Conservation (phyloP, 2,888 invertebrate species). For the Ectemnius continuus region DNA sequence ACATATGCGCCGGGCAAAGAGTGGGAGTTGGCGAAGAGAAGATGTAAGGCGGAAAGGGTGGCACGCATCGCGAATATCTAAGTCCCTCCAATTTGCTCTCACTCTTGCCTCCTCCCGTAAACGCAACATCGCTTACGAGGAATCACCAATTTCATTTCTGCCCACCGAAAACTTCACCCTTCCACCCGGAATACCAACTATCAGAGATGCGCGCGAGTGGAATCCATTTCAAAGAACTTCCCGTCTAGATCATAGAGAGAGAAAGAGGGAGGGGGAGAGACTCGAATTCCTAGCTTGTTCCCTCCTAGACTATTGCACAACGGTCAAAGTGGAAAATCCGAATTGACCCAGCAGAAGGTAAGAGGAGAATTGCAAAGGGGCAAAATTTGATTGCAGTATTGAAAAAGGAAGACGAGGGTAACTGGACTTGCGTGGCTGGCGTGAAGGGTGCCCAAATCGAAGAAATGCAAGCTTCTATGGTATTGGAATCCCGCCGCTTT, state of each 20-base stretch:
- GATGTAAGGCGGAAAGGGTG: slow-evolving; percentile 30
- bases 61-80: slow-evolving; percentile 41
- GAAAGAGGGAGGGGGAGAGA: too few relatives aligned
- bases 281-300: too few relatives aligned
- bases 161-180: slow-evolving; percentile 39
- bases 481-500: not conserved
- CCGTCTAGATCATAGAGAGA: too few relatives aligned
- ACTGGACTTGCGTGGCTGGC: slow-evolving; percentile 63
- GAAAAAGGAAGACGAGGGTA: slow-evolving; percentile 49
- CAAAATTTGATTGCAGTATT: too few relatives aligned
- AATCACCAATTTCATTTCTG: slow-evolving; percentile 48
- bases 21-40: slow-evolving; percentile 35
- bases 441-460: slow-evolving; percentile 20
- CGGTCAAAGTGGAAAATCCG: too few relatives aligned
- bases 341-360: too few relatives aligned
- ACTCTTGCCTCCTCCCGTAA: slow-evolving; percentile 37
- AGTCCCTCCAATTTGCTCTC: slow-evolving; percentile 39
- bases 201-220: slow-evolving; percentile 34
- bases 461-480: slow-evolving; percentile 39
- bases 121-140: slow-evolving; percentile 51
- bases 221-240: too few relatives aligned
- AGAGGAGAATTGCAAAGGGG: too few relatives aligned
- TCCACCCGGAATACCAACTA: slow-evolving; percentile 53
- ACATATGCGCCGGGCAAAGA: slow-evolving; percentile 1
- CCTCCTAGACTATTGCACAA: too few relatives aligned